Base-by-base conservation (phyloP, 2,797 vertebrate species). In the Saguinus oedipus region DNA sequence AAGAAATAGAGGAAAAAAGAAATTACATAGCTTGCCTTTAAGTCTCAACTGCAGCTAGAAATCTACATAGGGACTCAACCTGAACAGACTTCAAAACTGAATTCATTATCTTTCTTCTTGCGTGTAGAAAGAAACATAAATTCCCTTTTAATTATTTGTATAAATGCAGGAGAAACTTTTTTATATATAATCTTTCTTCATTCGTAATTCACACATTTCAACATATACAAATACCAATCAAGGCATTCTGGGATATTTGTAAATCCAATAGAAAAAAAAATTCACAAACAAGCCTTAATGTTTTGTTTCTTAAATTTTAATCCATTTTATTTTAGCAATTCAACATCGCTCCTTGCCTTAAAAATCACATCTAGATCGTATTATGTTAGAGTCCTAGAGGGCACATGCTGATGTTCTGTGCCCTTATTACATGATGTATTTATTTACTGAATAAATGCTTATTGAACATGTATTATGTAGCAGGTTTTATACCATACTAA, bases 271-370 rank as follows among this genome's bases (percentile, higher is more conserved):
- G 19, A 10, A 76, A 86, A 79, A 79, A 83, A 61, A 46, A 17
- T 24, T 27, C 11, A 8, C 19, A 4, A 72, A 72, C 0, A 53
- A 10, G 75, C 20, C 30, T 78, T 53, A 30, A 48, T 53, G 15
- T 36, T 93, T 17, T 70, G 42, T 93, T 57, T 20, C 8, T 83
- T 82, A 87, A 88, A 27, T 64, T 94, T 9, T 53, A 86, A 68
- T 82, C 46, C 9, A 70, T 81, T 96, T 90, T n/a, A 92, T 93
- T 48, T 74, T 88, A 83, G 48, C 27, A 53, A 27, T 84, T 84
- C 50, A 46, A 42, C 61, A 22, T 46, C 46, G 15, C 42, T 55
- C 1, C 7, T 87, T 88, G 1, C 42, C 15, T 87, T 84, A 74
- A 90, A 84, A 87, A 46, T 82, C 42, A 92, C 48, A 79, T 26